These are phyloP conservation scores for Cydia strobilella DNA, from an alignment of 1,140 invertebrate species.

Conservation along the genomic window DNA sequence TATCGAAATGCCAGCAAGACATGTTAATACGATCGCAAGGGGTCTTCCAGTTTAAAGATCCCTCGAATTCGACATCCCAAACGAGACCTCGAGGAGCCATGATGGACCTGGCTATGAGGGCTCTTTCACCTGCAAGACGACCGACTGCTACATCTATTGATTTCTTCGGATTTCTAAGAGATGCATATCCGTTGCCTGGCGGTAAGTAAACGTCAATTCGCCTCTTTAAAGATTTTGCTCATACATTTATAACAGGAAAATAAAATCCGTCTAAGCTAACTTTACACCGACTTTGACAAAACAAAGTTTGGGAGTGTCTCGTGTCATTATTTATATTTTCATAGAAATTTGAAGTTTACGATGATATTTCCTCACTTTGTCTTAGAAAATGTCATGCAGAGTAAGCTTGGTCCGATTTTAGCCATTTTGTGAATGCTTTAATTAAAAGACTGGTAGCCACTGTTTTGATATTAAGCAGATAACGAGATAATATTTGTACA, in stretches of 20 bases:
- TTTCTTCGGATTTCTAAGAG: slow-evolving; percentile 56
- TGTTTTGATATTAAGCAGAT: too few species aligned
- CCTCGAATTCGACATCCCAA: neutral
- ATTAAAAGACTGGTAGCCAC: too few species aligned
- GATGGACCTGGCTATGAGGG: slow-evolving; percentile 19
- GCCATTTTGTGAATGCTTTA: neutral
- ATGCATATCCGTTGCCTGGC: slow-evolving; percentile 59
- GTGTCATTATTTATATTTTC: neutral
- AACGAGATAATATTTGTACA: neutral
- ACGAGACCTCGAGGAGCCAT: slow-evolving; percentile 15
- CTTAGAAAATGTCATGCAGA: neutral
- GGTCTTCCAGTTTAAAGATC: neutral
- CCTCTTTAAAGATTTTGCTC: neutral
- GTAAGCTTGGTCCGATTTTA: too few species aligned
- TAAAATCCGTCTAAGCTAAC: neutral
- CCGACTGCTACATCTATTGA: slow-evolving; percentile 34
- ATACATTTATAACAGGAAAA: neutral
- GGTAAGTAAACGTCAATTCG: slow-evolving; percentile 50
- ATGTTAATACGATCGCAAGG: slow-evolving; percentile 9
- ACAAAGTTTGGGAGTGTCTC: neutral
- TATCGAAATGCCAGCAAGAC: slow-evolving; percentile 5
- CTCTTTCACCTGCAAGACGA: neutral
- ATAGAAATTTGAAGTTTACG: too few species aligned
- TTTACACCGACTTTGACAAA: neutral
- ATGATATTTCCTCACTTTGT: too few species aligned